Percentiles rank a stretch among this genome's conserved stretches.
Conservation (phyloP, 2,888 invertebrate species). For the Acanthosepion pharaonis region DNA sequence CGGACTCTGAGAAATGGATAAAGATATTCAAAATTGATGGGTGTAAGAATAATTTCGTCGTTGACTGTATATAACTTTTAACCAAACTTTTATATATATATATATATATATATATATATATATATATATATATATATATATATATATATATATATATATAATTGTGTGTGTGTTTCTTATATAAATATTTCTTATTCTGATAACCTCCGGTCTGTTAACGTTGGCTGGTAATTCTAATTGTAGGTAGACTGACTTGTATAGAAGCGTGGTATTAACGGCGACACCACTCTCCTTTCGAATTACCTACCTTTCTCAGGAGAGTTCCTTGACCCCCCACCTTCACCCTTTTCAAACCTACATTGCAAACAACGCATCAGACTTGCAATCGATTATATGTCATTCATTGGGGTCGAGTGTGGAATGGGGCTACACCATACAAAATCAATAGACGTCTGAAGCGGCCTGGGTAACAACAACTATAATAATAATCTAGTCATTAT, state of each 20-base stretch:
- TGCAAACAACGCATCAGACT: background rate
- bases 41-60: no score
- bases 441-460: background rate
- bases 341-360: background rate
- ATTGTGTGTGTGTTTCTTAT: no score
- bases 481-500: no score
- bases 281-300: background rate
- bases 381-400: background rate
- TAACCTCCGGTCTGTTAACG: no score
- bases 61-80: no score
- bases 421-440: background rate
- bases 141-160: no score
- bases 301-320: background rate
- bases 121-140: no score
- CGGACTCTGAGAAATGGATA: no score
- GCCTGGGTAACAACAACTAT: background rate
- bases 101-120: no score
- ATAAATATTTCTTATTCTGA: no score
- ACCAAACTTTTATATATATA: no score
- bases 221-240: background rate
- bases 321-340: background rate
- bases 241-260: background rate
- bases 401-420: background rate
- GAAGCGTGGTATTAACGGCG: background rate
- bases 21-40: no score